Base-by-base conservation (phyloP, 1,140 invertebrate genomes). In the Dendroctonus ponderosae region DNA sequence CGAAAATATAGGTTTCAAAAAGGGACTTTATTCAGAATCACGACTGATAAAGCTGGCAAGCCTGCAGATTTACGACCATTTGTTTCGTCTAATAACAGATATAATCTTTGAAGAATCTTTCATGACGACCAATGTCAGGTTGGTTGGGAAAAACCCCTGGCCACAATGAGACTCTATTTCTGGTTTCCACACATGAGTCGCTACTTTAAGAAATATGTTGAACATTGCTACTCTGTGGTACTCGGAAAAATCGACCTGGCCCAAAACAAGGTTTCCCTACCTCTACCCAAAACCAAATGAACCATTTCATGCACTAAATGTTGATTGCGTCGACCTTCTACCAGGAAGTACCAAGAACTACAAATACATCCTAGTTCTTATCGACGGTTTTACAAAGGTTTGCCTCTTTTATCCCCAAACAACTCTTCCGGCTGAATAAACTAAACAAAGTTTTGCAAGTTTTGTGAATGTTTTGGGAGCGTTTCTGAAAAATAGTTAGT, bases 181-280 rank as follows among this genome's bases (percentile, higher is more conserved):
- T 66, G 63, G 63, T 68, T 65, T 66, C 56, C 54, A 6, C 41
- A 66, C 48, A 66, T 66, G 63, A 62, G 56, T 37, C n/a, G 57
- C 12, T 66, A 66, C 49, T 42, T 59, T 9, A 60, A 62, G 42
- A 66, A 66, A 61, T 66, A 62, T 62, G 37, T 48, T 40, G 15
- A 60, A 63, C 54, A 66, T 49, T 56, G 66, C 51, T 66, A 42
- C 7, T 52, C 11, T 67, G 60, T 67, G 48, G 46, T 8, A 38
- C 65, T n/a, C 41, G 42, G 37, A 68, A 56, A 67, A 68, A 66
- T 51, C 59, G 46, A 37, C 43, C 49, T n/a, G 61, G 66, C 11
- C 49, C 51, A 14, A 68, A 44, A 40, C 66, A 68, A 68, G 63
- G 57, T 11, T 59, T 59, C 26, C 14, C 56, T 53, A 8, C 62